phyloP scores from a whole-genome alignment of 1,140 invertebrate genomes.

The Lithobius niger region DNA sequence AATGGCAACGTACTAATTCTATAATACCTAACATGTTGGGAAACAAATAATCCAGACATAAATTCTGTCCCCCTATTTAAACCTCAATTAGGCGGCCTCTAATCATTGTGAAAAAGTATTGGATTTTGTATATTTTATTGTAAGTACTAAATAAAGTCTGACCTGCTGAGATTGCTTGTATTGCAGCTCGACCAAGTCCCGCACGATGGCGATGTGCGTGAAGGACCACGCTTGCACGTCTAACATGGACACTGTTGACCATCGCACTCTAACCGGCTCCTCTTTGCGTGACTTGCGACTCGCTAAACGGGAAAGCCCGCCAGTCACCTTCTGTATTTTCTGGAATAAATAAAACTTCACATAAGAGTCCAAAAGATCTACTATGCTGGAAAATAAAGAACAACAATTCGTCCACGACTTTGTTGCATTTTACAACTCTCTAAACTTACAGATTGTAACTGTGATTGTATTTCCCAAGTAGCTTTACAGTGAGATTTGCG shows the following conservation, averaged over 20 bases:
- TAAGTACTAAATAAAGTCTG: constrained; percentile 7
- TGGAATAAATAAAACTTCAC: constrained; percentile 17
- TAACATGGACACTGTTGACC: constrained; percentile 30
- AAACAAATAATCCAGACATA: too few relatives aligned
- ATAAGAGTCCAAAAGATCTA: neutral
- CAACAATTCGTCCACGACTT: constrained; percentile 4
- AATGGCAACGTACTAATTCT: too few relatives aligned
- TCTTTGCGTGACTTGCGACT: constrained; percentile 56
- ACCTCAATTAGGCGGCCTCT: too few relatives aligned
- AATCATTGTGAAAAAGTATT: too few relatives aligned
- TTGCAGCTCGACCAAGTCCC: constrained; percentile 57
- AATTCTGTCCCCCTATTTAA: too few relatives aligned
- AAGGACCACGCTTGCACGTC: constrained; percentile 37
- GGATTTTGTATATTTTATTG: too few relatives aligned
- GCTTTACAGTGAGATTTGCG: constrained; percentile 60
- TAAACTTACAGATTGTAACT: constrained; percentile 64
- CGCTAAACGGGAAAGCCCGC: constrained; percentile 72
- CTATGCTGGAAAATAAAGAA: neutral
- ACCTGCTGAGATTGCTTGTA: constrained; percentile 57
- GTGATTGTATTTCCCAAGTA: constrained; percentile 83
- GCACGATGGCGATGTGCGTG: constrained; percentile 41
- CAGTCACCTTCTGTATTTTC: constrained; percentile 91
- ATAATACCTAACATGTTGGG: too few relatives aligned
- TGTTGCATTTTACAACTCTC: constrained; percentile 3
- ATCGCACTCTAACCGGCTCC: constrained; percentile 37